Evolutionary conservation across 2,888 invertebrate species (phyloP).

Genomic region (Pachycephus smyrnensis): DNA sequence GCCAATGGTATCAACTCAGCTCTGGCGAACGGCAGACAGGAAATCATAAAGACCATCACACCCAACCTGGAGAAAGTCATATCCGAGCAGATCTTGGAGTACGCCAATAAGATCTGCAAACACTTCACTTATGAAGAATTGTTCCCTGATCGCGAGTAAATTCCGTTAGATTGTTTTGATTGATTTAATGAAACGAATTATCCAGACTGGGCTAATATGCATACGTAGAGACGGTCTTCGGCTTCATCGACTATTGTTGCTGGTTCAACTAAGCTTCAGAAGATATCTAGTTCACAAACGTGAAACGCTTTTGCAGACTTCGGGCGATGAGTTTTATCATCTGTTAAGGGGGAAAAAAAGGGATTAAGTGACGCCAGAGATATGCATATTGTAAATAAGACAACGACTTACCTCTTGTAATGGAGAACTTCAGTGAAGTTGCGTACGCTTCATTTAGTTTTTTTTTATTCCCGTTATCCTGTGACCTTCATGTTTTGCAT

Average conservation of each 20-base stretch:
- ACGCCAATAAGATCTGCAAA: constrained; percentile 56
- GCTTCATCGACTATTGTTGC: not conserved
- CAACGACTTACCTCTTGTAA: not conserved
- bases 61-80: constrained; percentile 60
- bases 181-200: not conserved
- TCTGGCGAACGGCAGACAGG: constrained; percentile 50
- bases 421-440: not conserved
- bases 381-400: not conserved
- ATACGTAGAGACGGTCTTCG: not conserved
- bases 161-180: not conserved
- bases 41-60: constrained; percentile 53
- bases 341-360: not conserved
- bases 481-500: not conserved
- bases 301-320: not conserved
- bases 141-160: constrained; percentile 55
- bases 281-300: not conserved
- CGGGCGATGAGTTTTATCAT: not conserved
- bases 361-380: not conserved
- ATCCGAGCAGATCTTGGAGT: constrained; percentile 46
- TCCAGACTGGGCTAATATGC: not conserved
- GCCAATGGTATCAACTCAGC: constrained; percentile 43
- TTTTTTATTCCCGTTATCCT: not conserved
- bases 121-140: constrained; percentile 60
- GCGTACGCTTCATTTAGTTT: not conserved
- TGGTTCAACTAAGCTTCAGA: not conserved